A percentile compares a stretch with the other conserved stretches of the same genome.
Conservation (phyloP, 2,797 vertebrate species). For the Streptopelia turtur region DNA sequence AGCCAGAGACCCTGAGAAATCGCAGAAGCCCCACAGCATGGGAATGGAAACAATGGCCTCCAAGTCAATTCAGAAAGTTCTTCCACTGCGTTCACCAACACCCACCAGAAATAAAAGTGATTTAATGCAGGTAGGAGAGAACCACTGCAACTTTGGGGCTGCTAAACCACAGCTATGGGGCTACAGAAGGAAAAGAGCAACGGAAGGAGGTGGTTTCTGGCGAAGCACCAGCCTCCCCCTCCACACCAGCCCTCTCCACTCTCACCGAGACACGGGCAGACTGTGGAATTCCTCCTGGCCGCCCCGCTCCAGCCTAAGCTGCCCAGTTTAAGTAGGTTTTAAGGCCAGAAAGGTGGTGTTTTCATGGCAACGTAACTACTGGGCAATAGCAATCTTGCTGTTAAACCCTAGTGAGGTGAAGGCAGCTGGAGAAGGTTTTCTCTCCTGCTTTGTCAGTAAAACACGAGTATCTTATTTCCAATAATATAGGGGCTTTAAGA, state of each 20-base stretch:
- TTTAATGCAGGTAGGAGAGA: not conserved
- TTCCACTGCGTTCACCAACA: not conserved
- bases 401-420: not conserved
- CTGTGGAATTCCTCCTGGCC: constrained; percentile 13
- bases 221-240: not conserved
- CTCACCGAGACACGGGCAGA: not conserved
- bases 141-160: not conserved
- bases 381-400: not conserved
- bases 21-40: not conserved
- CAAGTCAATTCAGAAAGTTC: not conserved
- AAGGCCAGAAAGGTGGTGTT: not conserved
- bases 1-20: not conserved
- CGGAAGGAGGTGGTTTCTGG: constrained; percentile 28
- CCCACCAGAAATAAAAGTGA: not conserved
- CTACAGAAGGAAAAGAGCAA: not conserved
- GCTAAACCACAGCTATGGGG: constrained; percentile 10
- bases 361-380: not conserved
- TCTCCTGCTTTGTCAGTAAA: not conserved
- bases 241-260: not conserved
- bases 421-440: not conserved
- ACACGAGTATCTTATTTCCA: not conserved
- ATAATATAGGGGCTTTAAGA: not conserved
- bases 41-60: not conserved
- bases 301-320: not conserved
- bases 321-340: not conserved